Evolutionary conservation across 2,797 vertebrate species (phyloP).

Genomic region (Masticophis lateralis): DNA sequence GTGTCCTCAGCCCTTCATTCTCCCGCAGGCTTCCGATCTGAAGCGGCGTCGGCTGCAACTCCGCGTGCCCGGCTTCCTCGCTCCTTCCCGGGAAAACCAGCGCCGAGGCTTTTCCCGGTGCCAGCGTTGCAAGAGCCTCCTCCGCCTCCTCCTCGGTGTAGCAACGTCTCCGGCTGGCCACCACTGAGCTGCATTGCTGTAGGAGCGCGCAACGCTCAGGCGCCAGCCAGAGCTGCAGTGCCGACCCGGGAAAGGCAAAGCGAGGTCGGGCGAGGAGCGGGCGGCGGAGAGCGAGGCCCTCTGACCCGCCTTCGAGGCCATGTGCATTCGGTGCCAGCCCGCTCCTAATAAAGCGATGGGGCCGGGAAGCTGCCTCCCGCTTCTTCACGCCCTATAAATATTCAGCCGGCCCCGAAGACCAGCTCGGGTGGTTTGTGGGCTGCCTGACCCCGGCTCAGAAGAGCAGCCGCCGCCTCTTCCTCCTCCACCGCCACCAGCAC

Average conservation of each 20-base stretch:
- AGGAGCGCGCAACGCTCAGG: background rate
- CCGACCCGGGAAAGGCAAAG: background rate
- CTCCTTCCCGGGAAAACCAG: background rate
- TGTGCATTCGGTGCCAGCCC: slow-evolving; percentile 45
- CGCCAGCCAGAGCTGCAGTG: background rate
- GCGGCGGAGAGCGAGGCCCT: background rate
- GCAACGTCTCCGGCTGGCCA: background rate
- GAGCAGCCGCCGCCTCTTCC: background rate
- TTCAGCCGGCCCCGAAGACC: slow-evolving; percentile 70
- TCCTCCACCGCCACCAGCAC: too few relatives aligned
- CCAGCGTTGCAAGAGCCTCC: background rate
- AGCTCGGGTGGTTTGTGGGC: slow-evolving; percentile 76
- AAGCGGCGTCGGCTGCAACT: background rate
- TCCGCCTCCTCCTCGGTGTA: background rate
- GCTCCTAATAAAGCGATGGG: slow-evolving; percentile 87
- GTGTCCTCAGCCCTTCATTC: background rate
- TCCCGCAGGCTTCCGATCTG: background rate
- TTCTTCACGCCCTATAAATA: slow-evolving; percentile 81
- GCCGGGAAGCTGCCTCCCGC: slow-evolving; percentile 60
- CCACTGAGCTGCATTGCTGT: background rate
- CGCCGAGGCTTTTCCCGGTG: background rate
- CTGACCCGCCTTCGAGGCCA: background rate
- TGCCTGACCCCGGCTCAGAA: slow-evolving; percentile 45
- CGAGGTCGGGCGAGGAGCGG: background rate
- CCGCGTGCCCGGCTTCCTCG: background rate